Evolutionary conservation across 2,888 invertebrate species (phyloP).

Genomic region (Oscheius sp.): DNA sequence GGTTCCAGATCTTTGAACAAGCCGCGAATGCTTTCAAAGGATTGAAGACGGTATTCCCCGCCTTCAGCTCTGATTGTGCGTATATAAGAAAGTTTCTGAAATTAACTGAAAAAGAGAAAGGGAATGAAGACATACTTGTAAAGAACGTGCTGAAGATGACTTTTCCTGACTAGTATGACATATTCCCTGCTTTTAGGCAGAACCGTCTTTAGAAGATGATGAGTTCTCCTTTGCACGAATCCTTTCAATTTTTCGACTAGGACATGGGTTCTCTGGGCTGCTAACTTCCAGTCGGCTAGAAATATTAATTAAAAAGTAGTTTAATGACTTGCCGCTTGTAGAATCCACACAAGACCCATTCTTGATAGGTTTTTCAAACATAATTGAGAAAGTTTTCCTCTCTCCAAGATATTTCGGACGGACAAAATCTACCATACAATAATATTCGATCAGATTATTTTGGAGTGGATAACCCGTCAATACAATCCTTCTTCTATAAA

Average conservation of each 20-base stretch:
- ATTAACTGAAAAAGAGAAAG: constrained; percentile 3
- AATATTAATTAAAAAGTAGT: not conserved
- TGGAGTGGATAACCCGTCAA: constrained; percentile 97
- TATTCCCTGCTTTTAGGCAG: constrained; percentile 94
- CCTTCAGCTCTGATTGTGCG: constrained; percentile 76
- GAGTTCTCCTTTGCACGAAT: constrained; percentile 93
- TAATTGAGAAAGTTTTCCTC: constrained; percentile 95
- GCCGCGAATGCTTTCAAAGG: constrained; percentile 97
- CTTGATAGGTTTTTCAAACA: constrained; percentile 98
- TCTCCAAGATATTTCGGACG: constrained; percentile 91
- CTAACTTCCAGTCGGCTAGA: constrained; percentile 86
- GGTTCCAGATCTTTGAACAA: constrained; percentile 86
- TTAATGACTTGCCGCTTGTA: constrained; percentile 78
- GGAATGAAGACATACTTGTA: constrained; percentile 81
- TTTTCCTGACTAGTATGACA: constrained; percentile 89
- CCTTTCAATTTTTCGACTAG: constrained; percentile 92
- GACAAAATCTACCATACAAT: constrained; percentile 84
- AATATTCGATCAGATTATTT: constrained; percentile 86
- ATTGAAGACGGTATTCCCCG: constrained; percentile 78
- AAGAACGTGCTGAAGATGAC: constrained; percentile 87
- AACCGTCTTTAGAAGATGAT: constrained; percentile 89
- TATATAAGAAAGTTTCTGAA: constrained; percentile 83
- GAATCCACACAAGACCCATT: constrained; percentile 98
- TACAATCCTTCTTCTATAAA: constrained; percentile 85
- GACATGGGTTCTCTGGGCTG: constrained; percentile 95